Percentiles rank a stretch among this genome's conserved stretches.
Conservation (phyloP, 2,113 vertebrate species). For the Callorhinus ursinus region DNA sequence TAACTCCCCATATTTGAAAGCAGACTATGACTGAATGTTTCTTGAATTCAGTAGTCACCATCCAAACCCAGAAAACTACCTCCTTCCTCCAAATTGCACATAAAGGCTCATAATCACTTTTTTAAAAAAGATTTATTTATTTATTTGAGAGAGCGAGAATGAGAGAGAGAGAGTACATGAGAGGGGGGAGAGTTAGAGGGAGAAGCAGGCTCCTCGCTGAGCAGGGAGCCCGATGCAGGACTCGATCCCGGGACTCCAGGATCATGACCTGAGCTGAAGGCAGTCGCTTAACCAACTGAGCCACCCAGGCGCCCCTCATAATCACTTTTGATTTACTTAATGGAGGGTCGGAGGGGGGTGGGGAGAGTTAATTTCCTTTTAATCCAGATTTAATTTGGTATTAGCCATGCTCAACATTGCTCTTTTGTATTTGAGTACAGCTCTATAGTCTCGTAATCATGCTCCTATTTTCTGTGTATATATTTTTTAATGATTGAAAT, state of each 20-base stretch:
- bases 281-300: too few relatives aligned
- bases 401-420: neutral
- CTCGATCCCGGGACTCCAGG: too few relatives aligned
- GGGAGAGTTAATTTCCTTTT: neutral
- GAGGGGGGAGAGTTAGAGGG: too few relatives aligned
- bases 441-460: neutral
- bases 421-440: neutral
- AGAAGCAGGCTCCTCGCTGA: too few relatives aligned
- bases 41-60: neutral
- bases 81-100: neutral
- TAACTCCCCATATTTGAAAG: neutral
- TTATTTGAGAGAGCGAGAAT: too few relatives aligned
- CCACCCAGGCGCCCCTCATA: neutral
- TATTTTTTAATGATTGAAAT: conserved; percentile 32
- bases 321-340: neutral
- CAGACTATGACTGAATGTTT: neutral
- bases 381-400: conserved; percentile 14
- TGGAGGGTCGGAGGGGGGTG: neutral
- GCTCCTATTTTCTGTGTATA: neutral
- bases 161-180: too few relatives aligned
- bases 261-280: too few relatives aligned
- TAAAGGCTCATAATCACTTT: neutral
- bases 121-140: neutral
- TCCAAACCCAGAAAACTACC: neutral
- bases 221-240: too few relatives aligned